These are phyloP conservation scores for Seira musarum DNA, from an alignment of 2,888 invertebrate species.

Conservation along the genomic window DNA sequence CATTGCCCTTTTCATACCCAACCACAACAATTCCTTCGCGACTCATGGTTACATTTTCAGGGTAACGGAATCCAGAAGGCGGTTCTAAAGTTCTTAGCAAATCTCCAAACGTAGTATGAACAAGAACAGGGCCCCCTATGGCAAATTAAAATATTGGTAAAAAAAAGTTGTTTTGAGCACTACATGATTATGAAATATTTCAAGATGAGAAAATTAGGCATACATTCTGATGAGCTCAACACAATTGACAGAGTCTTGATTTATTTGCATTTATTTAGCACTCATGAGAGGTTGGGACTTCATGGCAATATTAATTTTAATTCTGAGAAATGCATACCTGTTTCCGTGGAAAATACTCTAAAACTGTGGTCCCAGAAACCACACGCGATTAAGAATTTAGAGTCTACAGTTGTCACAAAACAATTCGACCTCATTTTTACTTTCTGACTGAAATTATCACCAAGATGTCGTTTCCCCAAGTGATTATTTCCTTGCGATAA, in stretches of 20 bases:
- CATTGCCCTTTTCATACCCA: slow-evolving; percentile 92
- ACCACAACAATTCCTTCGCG: slow-evolving; percentile 97
- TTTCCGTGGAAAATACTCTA: slow-evolving; percentile 96
- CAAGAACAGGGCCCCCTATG: slow-evolving; percentile 93
- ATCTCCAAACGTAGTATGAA: slow-evolving; percentile 98
- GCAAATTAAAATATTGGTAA: background rate
- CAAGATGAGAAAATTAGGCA: background rate
- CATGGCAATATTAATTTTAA: too few species aligned
- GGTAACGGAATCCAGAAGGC: slow-evolving; percentile 83
- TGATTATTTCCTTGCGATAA: slow-evolving; percentile 84
- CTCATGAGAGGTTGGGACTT: too few species aligned
- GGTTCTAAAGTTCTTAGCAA: slow-evolving; percentile 91
- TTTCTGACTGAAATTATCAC: slow-evolving; percentile 98
- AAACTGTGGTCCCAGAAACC: slow-evolving; percentile 99
- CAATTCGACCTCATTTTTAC: slow-evolving; percentile 93
- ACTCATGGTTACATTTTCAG: slow-evolving; percentile 92
- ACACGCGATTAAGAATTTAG: slow-evolving; percentile 95
- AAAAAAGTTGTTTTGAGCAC: background rate
- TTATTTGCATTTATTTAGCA: too few species aligned
- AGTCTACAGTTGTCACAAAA: slow-evolving; percentile 98
- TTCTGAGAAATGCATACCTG: slow-evolving; percentile 77
- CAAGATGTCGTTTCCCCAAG: slow-evolving; percentile 88
- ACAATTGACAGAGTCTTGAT: too few species aligned
- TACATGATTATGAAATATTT: background rate
- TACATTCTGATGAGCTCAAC: too few species aligned